Conservation (phyloP, 2,797 vertebrate genomes). For the Molossus molossus region DNA sequence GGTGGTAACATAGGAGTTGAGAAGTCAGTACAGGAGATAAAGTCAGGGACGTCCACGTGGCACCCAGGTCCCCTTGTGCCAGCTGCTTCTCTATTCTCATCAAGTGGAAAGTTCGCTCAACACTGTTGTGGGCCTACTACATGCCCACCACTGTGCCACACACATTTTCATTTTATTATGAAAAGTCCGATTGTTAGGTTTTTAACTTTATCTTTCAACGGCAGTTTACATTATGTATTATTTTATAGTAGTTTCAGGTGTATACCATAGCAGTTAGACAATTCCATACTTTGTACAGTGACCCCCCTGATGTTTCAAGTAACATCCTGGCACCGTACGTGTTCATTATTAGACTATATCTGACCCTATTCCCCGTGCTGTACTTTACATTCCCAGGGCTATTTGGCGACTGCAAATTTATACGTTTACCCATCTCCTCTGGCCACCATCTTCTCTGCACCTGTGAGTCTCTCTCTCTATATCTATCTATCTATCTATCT, state of each 20-base stretch:
- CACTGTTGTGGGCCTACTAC: neutral
- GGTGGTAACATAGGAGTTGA: neutral
- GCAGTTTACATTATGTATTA: neutral
- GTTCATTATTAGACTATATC: neutral
- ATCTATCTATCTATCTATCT: neutral
- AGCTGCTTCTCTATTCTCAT: neutral
- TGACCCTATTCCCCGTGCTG: neutral
- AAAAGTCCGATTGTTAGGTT: neutral
- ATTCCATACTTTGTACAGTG: neutral
- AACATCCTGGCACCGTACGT: neutral
- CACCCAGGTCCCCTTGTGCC: neutral
- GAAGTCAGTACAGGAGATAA: neutral
- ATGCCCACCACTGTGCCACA: neutral
- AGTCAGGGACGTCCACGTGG: neutral
- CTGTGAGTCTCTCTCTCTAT: neutral
- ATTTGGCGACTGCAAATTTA: neutral
- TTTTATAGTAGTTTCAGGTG: neutral
- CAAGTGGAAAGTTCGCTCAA: neutral
- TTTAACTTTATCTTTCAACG: neutral
- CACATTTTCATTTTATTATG: neutral
- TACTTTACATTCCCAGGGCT: neutral
- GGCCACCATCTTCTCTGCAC: neutral
- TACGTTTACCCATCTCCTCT: neutral
- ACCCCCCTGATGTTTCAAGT: neutral
- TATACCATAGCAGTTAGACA: neutral